Percentiles rank a stretch among this genome's conserved stretches.
These are phyloP conservation scores for Burhinus oedicnemus DNA, from an alignment of 2,113 vertebrate species.

Conservation along the genomic window DNA sequence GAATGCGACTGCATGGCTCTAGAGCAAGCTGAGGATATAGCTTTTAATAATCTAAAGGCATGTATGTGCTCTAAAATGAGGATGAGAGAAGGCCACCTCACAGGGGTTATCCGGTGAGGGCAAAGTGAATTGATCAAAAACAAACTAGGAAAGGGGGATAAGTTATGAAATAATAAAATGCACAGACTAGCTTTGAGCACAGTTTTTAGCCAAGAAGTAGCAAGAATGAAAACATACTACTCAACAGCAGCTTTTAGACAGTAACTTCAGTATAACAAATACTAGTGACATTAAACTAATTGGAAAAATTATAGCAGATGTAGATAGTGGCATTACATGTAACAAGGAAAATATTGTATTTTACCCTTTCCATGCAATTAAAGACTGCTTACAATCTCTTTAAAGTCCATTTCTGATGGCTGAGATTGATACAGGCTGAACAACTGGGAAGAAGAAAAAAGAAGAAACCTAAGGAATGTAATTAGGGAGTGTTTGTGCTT, in stretches of 20 bases:
- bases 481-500: not conserved
- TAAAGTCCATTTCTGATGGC: constrained; percentile 11
- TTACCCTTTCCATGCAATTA: not conserved
- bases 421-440: not conserved
- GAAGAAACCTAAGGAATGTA: not conserved
- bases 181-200: not conserved
- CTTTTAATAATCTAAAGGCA: not conserved
- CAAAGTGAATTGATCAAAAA: not conserved
- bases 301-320: not conserved
- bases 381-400: not conserved
- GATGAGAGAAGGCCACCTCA: not conserved
- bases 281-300: not conserved
- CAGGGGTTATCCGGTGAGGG: not conserved
- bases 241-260: not conserved
- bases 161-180: not conserved
- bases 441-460: not conserved
- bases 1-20: not conserved
- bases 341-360: not conserved
- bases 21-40: not conserved
- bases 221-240: not conserved
- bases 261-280: not conserved
- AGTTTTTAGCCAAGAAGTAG: not conserved
- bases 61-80: not conserved
- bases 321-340: not conserved
- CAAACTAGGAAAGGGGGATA: not conserved